Base-by-base conservation (phyloP, 1,140 invertebrate genomes). In the Bombus breviceps region DNA sequence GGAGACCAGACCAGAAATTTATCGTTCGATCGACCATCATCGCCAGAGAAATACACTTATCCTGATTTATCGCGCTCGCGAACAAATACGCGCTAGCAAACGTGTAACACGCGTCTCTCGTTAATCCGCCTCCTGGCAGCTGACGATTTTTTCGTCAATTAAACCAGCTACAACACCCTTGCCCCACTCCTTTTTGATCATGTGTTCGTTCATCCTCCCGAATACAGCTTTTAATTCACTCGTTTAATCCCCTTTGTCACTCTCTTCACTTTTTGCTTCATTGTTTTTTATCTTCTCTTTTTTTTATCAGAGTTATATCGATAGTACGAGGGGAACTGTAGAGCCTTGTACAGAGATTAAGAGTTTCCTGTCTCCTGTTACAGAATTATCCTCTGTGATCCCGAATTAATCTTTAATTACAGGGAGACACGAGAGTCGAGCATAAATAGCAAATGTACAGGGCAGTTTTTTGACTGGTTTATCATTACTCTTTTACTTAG, bases 1-100 rank as follows among this genome's bases (percentile, higher is more conserved):
- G n/a, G 12, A 62, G 25, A 10, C 15, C 25, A 41, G 39, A n/a
- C n/a, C 57, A 53, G 41, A 66, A 75, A 83, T 83, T 83, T 83
- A 83, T 83, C 72, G 81, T 75, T n/a, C 72, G 64, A 80, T 68
- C 64, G 39, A 53, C 64, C 53, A 83, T 83, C 32, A 83, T 83
- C 53, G 59, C 66, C 22, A n/a, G 39, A 37, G 81, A 47, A 75
- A 64, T 41, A 81, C 72, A 75, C 59, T 75, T 83, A 83, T 74
- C 81, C 81, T 83, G 81, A 83, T 83, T 83, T 75, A 83, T 83
- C 71, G 81, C 68, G 32, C 28, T 32, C 39, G 39, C 41, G 59
- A 18, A 66, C 22, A 75, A 64, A 75, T 53, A 53, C n/a, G 22
- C 25, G 34, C 32, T 28, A 41, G 68, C 37, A 25, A 81, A 72